Evolutionary conservation across 2,797 vertebrate species (phyloP).

Genomic region (Neoniphon sammara): DNA sequence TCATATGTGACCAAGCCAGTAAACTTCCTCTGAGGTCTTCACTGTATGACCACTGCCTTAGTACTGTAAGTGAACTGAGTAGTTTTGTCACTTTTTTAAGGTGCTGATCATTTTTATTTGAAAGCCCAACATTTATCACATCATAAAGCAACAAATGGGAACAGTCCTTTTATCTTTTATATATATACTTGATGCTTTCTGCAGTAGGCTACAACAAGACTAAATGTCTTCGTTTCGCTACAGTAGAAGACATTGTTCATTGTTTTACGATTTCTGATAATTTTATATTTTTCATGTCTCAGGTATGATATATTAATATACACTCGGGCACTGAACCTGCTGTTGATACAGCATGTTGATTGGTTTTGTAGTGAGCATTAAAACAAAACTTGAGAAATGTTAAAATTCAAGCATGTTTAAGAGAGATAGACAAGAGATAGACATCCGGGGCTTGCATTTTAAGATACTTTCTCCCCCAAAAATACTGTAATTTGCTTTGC

Average conservation of each 20-base stretch:
- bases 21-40: conserved; percentile 15
- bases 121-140: conserved; percentile 33
- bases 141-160: background rate
- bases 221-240: conserved; percentile 22
- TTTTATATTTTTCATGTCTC: conserved; percentile 58
- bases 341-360: conserved; percentile 26
- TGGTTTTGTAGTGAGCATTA: conserved; percentile 14
- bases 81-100: conserved; percentile 31
- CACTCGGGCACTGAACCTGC: conserved; percentile 44
- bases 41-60: conserved; percentile 19
- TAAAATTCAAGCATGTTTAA: background rate
- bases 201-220: conserved; percentile 28
- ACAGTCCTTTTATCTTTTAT: conserved; percentile 12
- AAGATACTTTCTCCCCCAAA: background rate
- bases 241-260: conserved; percentile 20
- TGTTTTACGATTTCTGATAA: conserved; percentile 35
- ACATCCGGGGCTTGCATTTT: background rate
- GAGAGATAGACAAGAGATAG: background rate
- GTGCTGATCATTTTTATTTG: conserved; percentile 43
- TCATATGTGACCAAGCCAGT: conserved; percentile 23
- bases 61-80: conserved; percentile 49
- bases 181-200: conserved; percentile 34
- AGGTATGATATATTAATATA: conserved; percentile 61
- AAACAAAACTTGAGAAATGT: background rate
- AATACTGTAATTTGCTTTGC: conserved; percentile 31